Evolutionary conservation across 2,797 vertebrate genomes (phyloP).

Genomic region (Enteromius treurensis): DNA sequence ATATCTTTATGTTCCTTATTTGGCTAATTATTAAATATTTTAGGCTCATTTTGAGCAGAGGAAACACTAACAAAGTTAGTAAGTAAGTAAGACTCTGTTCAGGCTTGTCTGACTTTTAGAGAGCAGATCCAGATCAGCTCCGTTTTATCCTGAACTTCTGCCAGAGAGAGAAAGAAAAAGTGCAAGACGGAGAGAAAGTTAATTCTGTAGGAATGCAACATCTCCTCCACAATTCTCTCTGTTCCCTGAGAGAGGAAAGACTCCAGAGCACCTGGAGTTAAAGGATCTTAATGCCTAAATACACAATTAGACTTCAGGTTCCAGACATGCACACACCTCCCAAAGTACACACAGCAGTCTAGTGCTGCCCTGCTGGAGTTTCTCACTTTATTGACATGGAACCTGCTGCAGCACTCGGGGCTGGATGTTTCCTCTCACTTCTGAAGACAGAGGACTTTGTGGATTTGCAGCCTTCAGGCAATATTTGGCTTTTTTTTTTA

Average conservation of each 20-base stretch:
- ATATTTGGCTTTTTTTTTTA: slow-evolving; percentile 6
- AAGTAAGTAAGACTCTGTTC: slow-evolving; percentile 45
- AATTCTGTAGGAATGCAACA: slow-evolving; percentile 47
- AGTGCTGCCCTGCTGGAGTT: slow-evolving; percentile 30
- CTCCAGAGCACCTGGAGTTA: slow-evolving; percentile 24
- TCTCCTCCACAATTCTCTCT: slow-evolving; percentile 39
- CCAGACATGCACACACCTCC: slow-evolving; percentile 53
- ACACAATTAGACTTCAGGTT: slow-evolving; percentile 57
- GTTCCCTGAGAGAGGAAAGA: slow-evolving; percentile 45
- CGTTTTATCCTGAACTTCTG: slow-evolving; percentile 61
- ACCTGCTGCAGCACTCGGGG: background rate
- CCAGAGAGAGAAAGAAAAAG: slow-evolving; percentile 45
- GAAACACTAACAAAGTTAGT: background rate
- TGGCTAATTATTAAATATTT: background rate
- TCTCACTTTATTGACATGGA: slow-evolving; percentile 54
- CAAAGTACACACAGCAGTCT: slow-evolving; percentile 30
- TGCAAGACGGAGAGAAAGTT: slow-evolving; percentile 37
- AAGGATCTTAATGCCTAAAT: slow-evolving; percentile 33
- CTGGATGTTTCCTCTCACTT: slow-evolving; percentile 38
- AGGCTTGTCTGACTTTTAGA: slow-evolving; percentile 47
- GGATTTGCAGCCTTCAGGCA: slow-evolving; percentile 10
- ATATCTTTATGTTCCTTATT: background rate
- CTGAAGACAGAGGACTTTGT: slow-evolving; percentile 20
- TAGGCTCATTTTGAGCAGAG: background rate
- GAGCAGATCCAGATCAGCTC: slow-evolving; percentile 39